These are phyloP conservation scores for Kradibia gibbosae DNA, from an alignment of 1,140 invertebrate genomes.

Conservation along the genomic window DNA sequence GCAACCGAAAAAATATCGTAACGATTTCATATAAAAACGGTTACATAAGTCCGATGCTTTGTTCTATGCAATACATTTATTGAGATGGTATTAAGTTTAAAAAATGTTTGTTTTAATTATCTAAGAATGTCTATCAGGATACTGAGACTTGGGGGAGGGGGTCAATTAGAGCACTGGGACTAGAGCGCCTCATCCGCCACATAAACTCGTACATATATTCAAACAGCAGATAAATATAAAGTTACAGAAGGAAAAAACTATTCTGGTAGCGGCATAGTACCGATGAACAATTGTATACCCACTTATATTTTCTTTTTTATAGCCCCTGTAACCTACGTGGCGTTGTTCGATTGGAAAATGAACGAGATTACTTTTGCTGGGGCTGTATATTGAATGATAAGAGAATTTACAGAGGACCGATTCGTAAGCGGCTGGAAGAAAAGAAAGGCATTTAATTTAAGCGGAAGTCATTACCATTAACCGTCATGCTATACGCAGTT, in stretches of 20 bases:
- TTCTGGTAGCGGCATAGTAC: background rate
- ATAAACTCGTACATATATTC: background rate
- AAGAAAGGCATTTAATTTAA: conserved; percentile 31
- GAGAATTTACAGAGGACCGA: conserved; percentile 20
- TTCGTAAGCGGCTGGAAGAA: conserved; percentile 6
- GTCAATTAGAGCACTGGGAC: background rate
- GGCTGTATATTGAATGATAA: conserved; percentile 45
- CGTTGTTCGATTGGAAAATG: conserved; percentile 42
- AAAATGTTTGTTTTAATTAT: background rate
- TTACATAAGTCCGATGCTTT: background rate
- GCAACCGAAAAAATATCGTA: background rate
- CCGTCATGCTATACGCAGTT: conserved; percentile 26
- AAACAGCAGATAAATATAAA: background rate
- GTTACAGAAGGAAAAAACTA: conserved; percentile 10
- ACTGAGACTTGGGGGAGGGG: too few species aligned
- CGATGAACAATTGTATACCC: conserved; percentile 26
- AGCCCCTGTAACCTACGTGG: background rate
- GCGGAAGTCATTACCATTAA: conserved; percentile 41
- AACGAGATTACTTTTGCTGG: conserved; percentile 26
- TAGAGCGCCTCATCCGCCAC: background rate
- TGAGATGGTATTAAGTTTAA: background rate
- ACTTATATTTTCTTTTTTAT: conserved; percentile 39
- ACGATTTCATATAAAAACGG: background rate
- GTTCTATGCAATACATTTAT: background rate
- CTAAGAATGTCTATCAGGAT: background rate